Evolutionary conservation across 2,113 vertebrate species (phyloP).

Genomic region (Nannospalax galili): DNA sequence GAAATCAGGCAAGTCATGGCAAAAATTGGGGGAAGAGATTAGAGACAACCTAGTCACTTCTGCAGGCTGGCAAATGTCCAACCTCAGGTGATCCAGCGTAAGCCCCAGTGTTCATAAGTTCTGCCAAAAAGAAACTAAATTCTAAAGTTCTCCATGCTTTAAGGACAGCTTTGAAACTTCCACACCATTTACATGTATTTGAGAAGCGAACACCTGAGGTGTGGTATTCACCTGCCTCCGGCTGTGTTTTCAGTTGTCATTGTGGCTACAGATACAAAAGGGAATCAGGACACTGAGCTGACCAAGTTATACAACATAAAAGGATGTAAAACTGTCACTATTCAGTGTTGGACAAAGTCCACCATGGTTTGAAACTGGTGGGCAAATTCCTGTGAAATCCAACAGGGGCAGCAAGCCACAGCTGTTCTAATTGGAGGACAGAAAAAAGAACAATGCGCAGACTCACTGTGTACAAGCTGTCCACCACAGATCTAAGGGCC

Average conservation of each 20-base stretch:
- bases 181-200: not conserved
- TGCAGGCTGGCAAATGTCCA: not conserved
- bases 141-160: not conserved
- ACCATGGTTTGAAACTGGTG: slow-evolving; percentile 1
- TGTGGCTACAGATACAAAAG: not conserved
- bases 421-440: slow-evolving; percentile 19
- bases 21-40: not conserved
- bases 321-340: not conserved
- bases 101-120: not conserved
- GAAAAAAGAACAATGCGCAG: not conserved
- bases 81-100: not conserved
- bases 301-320: not conserved
- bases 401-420: not conserved
- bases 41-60: not conserved
- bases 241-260: not conserved
- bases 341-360: not conserved
- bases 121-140: not conserved
- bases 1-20: not conserved
- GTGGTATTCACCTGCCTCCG: not conserved
- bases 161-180: not conserved
- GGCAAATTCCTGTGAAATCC: slow-evolving; percentile 46
- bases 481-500: not conserved
- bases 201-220: not conserved
- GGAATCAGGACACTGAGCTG: not conserved
- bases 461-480: not conserved